Evolutionary conservation across 2,888 invertebrate genomes (phyloP).

Genomic region (Tenthredo notha): DNA sequence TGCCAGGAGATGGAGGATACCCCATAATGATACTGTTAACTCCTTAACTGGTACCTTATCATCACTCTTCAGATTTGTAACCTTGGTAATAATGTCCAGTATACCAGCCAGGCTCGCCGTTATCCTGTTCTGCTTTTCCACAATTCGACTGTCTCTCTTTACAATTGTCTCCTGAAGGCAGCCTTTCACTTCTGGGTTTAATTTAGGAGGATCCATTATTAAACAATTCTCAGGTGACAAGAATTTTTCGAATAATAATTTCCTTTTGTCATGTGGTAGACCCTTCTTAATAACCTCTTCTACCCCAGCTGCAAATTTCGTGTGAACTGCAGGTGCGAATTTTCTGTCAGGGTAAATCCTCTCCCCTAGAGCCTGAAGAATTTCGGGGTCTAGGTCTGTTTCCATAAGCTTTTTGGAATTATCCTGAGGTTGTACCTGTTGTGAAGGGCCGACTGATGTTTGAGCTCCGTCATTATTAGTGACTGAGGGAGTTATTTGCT

Average conservation of each 20-base stretch:
- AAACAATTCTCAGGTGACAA: slow-evolving; percentile 55
- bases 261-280: slow-evolving; percentile 51
- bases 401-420: too few relatives aligned
- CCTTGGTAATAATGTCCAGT: slow-evolving; percentile 30
- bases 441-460: too few relatives aligned
- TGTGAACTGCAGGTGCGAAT: slow-evolving; percentile 49
- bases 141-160: slow-evolving; percentile 55
- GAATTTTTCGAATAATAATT: slow-evolving; percentile 53
- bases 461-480: too few relatives aligned
- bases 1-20: slow-evolving; percentile 52
- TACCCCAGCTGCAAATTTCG: slow-evolving; percentile 48
- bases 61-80: too few relatives aligned
- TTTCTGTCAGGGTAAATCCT: neutral
- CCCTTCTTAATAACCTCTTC: slow-evolving; percentile 55
- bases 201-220: slow-evolving; percentile 55
- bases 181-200: slow-evolving; percentile 57
- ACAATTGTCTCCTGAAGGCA: slow-evolving; percentile 52
- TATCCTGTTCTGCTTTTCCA: slow-evolving; percentile 57
- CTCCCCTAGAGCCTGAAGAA: neutral
- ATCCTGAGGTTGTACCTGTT: too few relatives aligned
- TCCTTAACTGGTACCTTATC: neutral
- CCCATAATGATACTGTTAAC: slow-evolving; percentile 6
- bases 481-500: too few relatives aligned
- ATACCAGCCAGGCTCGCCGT: slow-evolving; percentile 54
- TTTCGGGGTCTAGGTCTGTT: neutral